phyloP scores from a whole-genome alignment of 2,113 vertebrate genomes.

The Nycticorax nycticorax region DNA sequence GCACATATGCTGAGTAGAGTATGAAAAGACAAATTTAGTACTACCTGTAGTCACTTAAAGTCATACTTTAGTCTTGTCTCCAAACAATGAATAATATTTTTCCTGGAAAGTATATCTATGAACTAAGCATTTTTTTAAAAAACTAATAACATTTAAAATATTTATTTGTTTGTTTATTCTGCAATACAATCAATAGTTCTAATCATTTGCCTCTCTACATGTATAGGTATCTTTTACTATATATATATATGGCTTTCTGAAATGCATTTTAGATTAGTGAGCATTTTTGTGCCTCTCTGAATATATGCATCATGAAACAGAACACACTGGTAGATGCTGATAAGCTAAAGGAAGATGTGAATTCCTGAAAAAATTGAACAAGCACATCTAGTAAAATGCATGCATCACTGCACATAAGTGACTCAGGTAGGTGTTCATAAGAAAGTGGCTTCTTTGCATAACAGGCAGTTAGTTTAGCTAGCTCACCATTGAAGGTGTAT shows the following conservation, averaged over 20 bases:
- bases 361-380: constrained; percentile 32
- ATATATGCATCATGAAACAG: background rate
- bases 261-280: background rate
- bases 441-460: background rate
- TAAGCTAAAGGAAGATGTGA: background rate
- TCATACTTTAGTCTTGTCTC: background rate
- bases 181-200: background rate
- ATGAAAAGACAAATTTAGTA: background rate
- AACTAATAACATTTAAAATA: background rate
- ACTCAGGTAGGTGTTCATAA: background rate
- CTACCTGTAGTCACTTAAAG: background rate
- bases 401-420: background rate
- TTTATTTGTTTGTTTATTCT: background rate
- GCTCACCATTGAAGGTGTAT: background rate
- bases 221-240: background rate
- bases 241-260: background rate
- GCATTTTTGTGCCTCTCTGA: background rate
- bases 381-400: background rate
- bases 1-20: accelerated
- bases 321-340: background rate
- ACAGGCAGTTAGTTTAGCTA: background rate
- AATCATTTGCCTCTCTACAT: background rate
- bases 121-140: background rate
- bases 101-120: background rate
- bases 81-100: background rate